Conservation (phyloP, 2,888 invertebrate species). For the Nemotelus pantherinus region DNA sequence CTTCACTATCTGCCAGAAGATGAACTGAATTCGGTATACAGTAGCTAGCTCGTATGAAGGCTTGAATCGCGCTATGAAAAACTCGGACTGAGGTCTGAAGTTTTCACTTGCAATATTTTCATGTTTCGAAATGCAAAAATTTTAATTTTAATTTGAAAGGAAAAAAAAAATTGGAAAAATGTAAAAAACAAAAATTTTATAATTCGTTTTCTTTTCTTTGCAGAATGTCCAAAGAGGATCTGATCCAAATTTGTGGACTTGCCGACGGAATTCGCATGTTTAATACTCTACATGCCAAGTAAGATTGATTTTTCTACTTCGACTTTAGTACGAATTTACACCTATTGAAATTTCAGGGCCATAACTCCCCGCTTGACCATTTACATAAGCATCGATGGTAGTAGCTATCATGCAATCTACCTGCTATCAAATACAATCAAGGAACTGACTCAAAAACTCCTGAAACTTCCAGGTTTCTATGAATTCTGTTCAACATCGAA, state of each 20-base stretch:
- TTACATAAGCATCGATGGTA: constrained; percentile 79
- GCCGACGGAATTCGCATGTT: constrained; percentile 93
- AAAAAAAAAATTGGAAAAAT: neutral
- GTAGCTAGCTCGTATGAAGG: no score
- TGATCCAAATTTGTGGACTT: constrained; percentile 93
- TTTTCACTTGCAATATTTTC: no score
- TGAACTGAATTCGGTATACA: no score
- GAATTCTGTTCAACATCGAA: constrained; percentile 57
- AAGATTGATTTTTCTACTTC: constrained; percentile 58
- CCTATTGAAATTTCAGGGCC: constrained; percentile 63
- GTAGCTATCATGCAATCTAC: constrained; percentile 83
- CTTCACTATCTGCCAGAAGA: no score
- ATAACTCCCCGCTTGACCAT: constrained; percentile 83
- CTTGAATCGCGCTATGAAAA: no score
- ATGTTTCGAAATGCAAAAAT: no score
- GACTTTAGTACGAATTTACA: neutral
- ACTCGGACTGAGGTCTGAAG: no score
- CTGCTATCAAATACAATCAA: constrained; percentile 73
- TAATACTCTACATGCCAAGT: constrained; percentile 89
- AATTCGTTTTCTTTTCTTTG: constrained; percentile 1
- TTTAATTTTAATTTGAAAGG: neutral
- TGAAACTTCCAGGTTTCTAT: constrained; percentile 68
- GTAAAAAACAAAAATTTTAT: neutral
- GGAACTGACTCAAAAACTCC: constrained; percentile 75
- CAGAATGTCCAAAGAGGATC: constrained; percentile 85